Percentiles rank a stretch among this genome's conserved stretches.
Conservation (phyloP, 2,113 vertebrate species). For the Lipophrys pholis region DNA sequence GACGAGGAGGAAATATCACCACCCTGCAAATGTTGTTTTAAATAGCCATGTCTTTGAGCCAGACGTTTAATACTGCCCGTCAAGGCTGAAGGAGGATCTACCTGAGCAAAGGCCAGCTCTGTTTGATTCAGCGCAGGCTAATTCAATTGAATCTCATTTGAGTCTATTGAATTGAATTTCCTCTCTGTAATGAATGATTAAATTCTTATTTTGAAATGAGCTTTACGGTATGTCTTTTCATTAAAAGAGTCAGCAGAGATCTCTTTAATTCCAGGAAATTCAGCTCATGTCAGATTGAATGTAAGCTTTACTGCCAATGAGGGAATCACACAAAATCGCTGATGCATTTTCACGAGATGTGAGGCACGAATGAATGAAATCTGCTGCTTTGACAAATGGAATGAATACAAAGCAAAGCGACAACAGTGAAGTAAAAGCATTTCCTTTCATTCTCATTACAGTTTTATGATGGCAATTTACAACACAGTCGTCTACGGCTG, state of each 20-base stretch:
- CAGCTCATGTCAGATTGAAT: slow-evolving; percentile 11
- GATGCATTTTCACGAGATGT: background rate
- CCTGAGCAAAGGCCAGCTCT: slow-evolving; percentile 9
- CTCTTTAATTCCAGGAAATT: slow-evolving; percentile 29
- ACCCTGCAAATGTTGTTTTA: slow-evolving; percentile 63
- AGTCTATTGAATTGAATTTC: slow-evolving; percentile 48
- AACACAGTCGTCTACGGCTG: too few relatives aligned
- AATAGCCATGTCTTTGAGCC: slow-evolving; percentile 56
- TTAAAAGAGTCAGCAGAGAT: slow-evolving; percentile 41
- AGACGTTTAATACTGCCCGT: slow-evolving; percentile 17
- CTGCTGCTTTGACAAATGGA: background rate
- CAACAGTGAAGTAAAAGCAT: too few relatives aligned
- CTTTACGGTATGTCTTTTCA: slow-evolving; percentile 15
- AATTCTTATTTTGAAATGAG: slow-evolving; percentile 49
- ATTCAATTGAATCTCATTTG: slow-evolving; percentile 56
- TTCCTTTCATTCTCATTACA: too few relatives aligned
- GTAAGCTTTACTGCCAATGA: slow-evolving; percentile 5
- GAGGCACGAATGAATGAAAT: background rate
- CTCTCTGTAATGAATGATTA: slow-evolving; percentile 41
- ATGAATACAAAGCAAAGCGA: background rate
- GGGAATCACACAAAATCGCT: background rate
- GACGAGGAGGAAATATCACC: slow-evolving; percentile 57
- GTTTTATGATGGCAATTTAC: too few relatives aligned
- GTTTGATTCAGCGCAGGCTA: slow-evolving; percentile 42
- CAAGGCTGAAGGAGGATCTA: slow-evolving; percentile 32